Percentiles rank a stretch among this genome's conserved stretches.
phyloP scores from a whole-genome alignment of 2,888 invertebrate species.

The Hoplodrina ambigua region DNA sequence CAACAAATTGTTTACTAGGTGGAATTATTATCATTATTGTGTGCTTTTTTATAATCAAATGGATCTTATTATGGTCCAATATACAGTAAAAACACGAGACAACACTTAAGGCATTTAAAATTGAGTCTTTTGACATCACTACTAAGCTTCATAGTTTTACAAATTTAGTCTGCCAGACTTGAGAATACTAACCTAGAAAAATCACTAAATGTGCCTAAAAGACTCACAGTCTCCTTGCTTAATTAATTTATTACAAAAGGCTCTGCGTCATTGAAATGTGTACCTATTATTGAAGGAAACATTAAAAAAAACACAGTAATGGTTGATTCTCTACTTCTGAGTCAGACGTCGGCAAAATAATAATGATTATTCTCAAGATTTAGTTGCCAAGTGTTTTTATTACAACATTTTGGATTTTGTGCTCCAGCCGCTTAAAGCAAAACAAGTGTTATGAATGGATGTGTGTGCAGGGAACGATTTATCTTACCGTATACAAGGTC shows the following conservation, averaged over 20 bases:
- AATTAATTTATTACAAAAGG: constrained; percentile 43
- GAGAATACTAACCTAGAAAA: constrained; percentile 6
- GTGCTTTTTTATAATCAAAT: neutral
- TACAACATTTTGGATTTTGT: constrained; percentile 25
- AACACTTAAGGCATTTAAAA: no score
- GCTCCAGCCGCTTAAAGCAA: neutral
- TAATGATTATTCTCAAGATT: constrained; percentile 43
- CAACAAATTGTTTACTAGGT: constrained; percentile 2
- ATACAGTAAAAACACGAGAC: neutral
- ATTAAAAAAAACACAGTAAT: constrained; percentile 32
- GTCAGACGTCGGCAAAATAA: constrained; percentile 45
- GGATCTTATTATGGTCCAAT: neutral
- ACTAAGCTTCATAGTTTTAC: neutral
- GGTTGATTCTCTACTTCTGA: constrained; percentile 41
- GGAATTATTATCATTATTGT: neutral
- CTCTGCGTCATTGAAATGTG: constrained; percentile 41
- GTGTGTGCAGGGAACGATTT: constrained; percentile 13
- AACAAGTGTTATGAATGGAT: constrained; percentile 23
- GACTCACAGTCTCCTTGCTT: constrained; percentile 11
- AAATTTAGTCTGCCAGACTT: neutral
- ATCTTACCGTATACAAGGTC: constrained; percentile 28
- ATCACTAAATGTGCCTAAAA: constrained; percentile 21
- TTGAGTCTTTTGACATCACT: neutral
- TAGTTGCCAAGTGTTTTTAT: constrained; percentile 52
- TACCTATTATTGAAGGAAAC: constrained; percentile 23